phyloP scores from a whole-genome alignment of 2,888 invertebrate genomes.

The Lutraria lutraria region DNA sequence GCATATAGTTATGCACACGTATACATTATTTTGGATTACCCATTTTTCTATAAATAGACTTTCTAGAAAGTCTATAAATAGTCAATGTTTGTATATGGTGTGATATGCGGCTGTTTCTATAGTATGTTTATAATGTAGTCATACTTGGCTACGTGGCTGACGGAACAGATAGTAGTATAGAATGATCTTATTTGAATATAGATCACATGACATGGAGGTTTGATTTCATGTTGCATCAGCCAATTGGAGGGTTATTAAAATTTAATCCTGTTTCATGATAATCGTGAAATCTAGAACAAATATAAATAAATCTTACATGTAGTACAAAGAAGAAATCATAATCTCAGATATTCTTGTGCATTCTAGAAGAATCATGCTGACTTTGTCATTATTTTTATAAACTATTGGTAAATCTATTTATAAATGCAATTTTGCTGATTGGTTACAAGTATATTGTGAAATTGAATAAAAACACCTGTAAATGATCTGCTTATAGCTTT shows the following conservation, averaged over 20 bases:
- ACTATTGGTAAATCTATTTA: neutral
- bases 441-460: neutral
- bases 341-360: neutral
- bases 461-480: neutral
- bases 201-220: neutral
- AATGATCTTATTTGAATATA: neutral
- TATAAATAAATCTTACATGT: constrained; percentile 3
- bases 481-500: no score
- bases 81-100: neutral
- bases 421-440: neutral
- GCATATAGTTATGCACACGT: neutral
- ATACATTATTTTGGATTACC: constrained; percentile 16
- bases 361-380: neutral
- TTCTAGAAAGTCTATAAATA: constrained; percentile 27
- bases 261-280: neutral
- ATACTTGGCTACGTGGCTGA: neutral
- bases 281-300: neutral
- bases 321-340: neutral
- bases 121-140: neutral
- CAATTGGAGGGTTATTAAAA: neutral
- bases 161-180: neutral
- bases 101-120: neutral
- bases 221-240: constrained; percentile 8
- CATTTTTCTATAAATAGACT: constrained; percentile 24
- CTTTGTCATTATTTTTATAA: constrained; percentile 6